Evolutionary conservation across 2,113 vertebrate species (phyloP).

Genomic region (Gracilinanus agilis): DNA sequence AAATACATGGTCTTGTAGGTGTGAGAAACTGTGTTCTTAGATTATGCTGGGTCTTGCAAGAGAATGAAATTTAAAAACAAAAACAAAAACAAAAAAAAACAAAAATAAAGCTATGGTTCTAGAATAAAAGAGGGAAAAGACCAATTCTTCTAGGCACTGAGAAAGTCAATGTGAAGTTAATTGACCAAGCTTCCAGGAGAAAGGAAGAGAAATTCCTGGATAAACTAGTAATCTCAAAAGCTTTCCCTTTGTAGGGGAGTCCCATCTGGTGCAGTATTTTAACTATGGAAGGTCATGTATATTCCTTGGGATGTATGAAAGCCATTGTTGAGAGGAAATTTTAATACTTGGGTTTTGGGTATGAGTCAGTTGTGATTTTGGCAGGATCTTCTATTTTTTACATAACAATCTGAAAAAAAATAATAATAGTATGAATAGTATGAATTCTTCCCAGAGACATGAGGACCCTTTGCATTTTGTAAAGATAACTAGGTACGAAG

Average conservation of each 20-base stretch:
- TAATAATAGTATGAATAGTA: no score
- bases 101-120: not conserved
- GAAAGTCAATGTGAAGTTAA: not conserved
- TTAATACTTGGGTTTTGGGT: not conserved
- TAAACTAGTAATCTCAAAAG: not conserved
- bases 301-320: not conserved
- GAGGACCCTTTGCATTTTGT: not conserved
- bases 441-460: not conserved
- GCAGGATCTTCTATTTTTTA: no score
- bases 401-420: no score
- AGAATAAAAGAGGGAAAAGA: not conserved
- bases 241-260: not conserved
- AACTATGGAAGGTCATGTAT: not conserved
- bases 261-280: not conserved
- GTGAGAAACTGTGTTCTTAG: not conserved
- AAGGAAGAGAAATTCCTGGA: not conserved
- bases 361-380: not conserved
- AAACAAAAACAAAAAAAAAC: no score
- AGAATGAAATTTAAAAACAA: not conserved
- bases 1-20: not conserved
- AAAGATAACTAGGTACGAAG: not conserved
- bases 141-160: not conserved
- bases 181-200: not conserved
- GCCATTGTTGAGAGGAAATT: not conserved
- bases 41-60: not conserved